Evolutionary conservation across 2,888 invertebrate species (phyloP).

Genomic region (Pardosa pseudoannulata): DNA sequence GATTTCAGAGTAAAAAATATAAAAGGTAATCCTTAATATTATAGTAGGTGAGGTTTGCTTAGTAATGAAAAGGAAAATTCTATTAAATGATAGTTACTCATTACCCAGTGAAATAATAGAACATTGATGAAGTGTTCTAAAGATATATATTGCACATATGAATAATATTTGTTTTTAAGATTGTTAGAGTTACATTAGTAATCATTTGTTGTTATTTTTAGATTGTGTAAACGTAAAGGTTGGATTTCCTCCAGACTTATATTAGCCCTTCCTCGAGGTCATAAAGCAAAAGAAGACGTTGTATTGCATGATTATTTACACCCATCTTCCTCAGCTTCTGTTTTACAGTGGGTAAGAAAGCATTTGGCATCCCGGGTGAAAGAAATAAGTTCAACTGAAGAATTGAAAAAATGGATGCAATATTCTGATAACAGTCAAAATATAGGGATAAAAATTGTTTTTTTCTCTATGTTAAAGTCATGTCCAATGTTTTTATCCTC

Average conservation of each 20-base stretch:
- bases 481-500: slow-evolving; percentile 80
- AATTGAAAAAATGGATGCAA: slow-evolving; percentile 77
- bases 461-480: slow-evolving; percentile 78
- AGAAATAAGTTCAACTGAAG: slow-evolving; percentile 76
- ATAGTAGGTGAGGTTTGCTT: no score
- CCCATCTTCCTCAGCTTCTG: slow-evolving; percentile 76
- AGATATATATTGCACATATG: background rate
- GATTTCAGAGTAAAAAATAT: no score
- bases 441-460: slow-evolving; percentile 77
- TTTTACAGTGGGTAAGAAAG: slow-evolving; percentile 79
- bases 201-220: slow-evolving; percentile 74
- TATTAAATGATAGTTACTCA: no score
- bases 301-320: slow-evolving; percentile 77
- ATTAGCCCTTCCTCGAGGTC: slow-evolving; percentile 79
- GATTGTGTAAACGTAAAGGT: slow-evolving; percentile 79
- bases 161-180: no score
- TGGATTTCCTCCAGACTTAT: slow-evolving; percentile 79
- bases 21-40: no score
- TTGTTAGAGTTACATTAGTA: no score
- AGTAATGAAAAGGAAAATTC: no score
- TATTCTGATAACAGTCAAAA: slow-evolving; percentile 73
- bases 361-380: slow-evolving; percentile 78
- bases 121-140: no score
- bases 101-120: no score
- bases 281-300: slow-evolving; percentile 79